phyloP scores from a whole-genome alignment of 1,140 invertebrate species.

The Pachyrhynchus sulphureomaculatus region DNA sequence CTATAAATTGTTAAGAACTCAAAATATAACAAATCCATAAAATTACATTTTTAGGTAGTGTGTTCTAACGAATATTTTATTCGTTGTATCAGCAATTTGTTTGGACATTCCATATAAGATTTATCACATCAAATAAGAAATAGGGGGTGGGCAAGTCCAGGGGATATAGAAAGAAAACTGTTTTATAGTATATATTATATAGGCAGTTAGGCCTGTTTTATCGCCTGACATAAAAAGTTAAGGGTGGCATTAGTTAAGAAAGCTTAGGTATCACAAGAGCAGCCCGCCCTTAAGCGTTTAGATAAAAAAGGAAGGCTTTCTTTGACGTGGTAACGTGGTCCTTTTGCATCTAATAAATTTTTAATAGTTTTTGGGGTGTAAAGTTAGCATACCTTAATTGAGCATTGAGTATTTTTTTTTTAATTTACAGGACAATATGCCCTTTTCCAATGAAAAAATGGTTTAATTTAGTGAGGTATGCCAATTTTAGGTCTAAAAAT shows the following conservation, averaged over 20 bases:
- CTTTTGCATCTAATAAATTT: background rate
- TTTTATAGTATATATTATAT: slow-evolving; percentile 21
- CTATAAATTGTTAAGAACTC: too few relatives aligned
- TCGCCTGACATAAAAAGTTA: slow-evolving; percentile 11
- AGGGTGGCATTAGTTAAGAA: slow-evolving; percentile 20
- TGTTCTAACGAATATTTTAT: too few relatives aligned
- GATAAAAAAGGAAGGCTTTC: slow-evolving; percentile 37
- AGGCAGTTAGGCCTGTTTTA: slow-evolving; percentile 41
- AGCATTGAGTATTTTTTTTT: slow-evolving; percentile 6
- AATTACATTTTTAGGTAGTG: too few relatives aligned
- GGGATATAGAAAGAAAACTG: slow-evolving; percentile 38
- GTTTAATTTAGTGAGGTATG: background rate
- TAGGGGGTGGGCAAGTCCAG: slow-evolving; percentile 25
- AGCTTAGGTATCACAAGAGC: slow-evolving; percentile 39
- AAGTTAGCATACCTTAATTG: slow-evolving; percentile 16
- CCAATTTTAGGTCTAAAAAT: background rate
- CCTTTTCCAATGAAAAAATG: background rate
- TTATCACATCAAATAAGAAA: slow-evolving; percentile 3
- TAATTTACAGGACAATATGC: background rate
- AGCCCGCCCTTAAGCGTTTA: slow-evolving; percentile 26
- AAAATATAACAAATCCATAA: too few relatives aligned
- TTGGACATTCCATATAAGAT: slow-evolving; percentile 14
- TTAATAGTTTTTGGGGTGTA: background rate
- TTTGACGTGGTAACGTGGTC: slow-evolving; percentile 6
- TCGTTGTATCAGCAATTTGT: too few relatives aligned